Evolutionary conservation across 1,140 invertebrate genomes (phyloP), one percentile per base, ranked within the genome.

Genomic region (Limonius californicus): DNA sequence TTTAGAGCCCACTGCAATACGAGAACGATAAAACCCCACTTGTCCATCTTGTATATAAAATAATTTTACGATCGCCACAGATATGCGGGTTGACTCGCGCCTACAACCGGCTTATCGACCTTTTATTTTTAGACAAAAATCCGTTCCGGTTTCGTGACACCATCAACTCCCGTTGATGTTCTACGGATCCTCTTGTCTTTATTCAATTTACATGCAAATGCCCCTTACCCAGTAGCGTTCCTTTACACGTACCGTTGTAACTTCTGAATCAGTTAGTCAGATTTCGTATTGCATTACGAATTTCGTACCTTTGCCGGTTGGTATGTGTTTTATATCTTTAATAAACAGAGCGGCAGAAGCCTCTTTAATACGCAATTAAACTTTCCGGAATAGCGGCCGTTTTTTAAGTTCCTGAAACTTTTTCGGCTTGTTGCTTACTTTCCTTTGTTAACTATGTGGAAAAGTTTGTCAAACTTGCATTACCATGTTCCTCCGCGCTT

Each of bases 161-260:
- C 35, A 14, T 39, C 35, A 9, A 39, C 3, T 39, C 35, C 11
- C 35, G 8, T 39, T 39, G 35, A 39, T 39, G 35, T 39, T 39
- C 8, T 39, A 39, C 35, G n/a, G n/a, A 39, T 39, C 35, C 35
- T 39, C 35, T 39, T 39, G 35, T 39, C 35, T 39, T 39, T 39
- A 39, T 39, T 39, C 35, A 39, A 39, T 39, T 39, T 39, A 39
- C 35, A 39, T 39, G 35, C 35, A 39, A 39, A 39, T 39, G 35
- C 35, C n/a, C n/a, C 8, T n/a, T 11, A 39, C 35, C 35, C 8
- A 9, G n/a, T 39, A 9, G 35, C n/a, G 35, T 39, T 39, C 35
- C 35, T 39, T 14, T 14, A 39, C 35, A 39, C 35, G n/a, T 39
- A 39, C 35, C 35, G 35, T 12, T 39, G 35, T 39, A 39, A 39